These are phyloP conservation scores for Neoscelio sp. DNA, from an alignment of 2,888 invertebrate species.

Conservation along the genomic window DNA sequence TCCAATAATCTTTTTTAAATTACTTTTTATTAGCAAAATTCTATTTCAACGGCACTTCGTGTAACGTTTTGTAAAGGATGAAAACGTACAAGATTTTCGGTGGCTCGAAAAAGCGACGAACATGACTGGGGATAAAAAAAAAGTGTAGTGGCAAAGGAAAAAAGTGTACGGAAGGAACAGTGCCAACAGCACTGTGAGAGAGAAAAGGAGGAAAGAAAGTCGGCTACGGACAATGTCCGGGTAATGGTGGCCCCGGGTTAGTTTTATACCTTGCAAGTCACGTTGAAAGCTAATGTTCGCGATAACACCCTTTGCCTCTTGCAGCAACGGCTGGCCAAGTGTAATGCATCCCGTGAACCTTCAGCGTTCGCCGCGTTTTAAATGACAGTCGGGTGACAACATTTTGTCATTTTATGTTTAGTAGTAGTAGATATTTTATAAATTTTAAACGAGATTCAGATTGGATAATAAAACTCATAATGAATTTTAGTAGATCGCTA, in stretches of 20 bases:
- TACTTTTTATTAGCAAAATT: slow-evolving; percentile 33
- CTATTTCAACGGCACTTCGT: too few species aligned
- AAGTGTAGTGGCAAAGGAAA: slow-evolving; percentile 32
- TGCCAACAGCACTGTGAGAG: slow-evolving; percentile 42
- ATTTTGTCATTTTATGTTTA: too few species aligned
- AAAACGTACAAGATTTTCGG: slow-evolving; percentile 6
- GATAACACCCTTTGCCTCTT: slow-evolving; percentile 41
- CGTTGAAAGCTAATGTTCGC: slow-evolving; percentile 80
- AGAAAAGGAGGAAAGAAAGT: slow-evolving; percentile 51
- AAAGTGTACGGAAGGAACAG: background rate
- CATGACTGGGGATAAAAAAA: too few species aligned
- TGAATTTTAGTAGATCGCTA: too few species aligned
- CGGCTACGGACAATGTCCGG: slow-evolving; percentile 80
- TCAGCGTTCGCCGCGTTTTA: too few species aligned
- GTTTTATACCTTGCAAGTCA: slow-evolving; percentile 79
- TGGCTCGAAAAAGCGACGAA: slow-evolving; percentile 18
- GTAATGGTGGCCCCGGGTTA: slow-evolving; percentile 81
- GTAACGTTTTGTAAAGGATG: too few species aligned
- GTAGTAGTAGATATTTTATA: too few species aligned
- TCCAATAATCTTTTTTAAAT: too few species aligned
- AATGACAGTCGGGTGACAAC: too few species aligned
- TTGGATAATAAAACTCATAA: too few species aligned
- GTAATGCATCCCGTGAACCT: slow-evolving; percentile 38
- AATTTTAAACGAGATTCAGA: too few species aligned
- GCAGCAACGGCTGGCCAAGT: slow-evolving; percentile 20